Base-by-base conservation (phyloP, 2,888 invertebrate genomes). In the Enoplolaimus lenunculus region DNA sequence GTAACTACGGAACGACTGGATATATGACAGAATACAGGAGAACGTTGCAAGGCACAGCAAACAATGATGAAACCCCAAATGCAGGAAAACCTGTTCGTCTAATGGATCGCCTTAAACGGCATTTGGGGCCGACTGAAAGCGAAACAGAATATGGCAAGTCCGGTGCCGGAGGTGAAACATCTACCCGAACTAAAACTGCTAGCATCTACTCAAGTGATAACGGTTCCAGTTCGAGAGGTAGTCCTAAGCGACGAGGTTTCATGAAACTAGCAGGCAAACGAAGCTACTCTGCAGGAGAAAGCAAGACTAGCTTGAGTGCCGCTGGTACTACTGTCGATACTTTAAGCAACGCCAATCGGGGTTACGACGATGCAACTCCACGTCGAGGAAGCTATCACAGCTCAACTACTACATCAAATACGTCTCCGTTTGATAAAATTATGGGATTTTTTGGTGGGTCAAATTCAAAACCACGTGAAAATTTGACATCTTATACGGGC, bases 391-490 rank as follows among this genome's bases (percentile, higher is more conserved):
- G 31, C 16, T 62, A 62, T 33, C 7, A 7, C n/a, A n/a, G n/a
- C n/a, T n/a, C n/a, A n/a, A 62, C 64, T n/a, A 7, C 31, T 30
- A 7, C 64, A 16, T 7, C 64, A 7, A 33, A 33, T 62, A 7
- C 26, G 7, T 77, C 78, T 0, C 79, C 79, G 21, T 76, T 80
- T 70, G 79, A 79, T 66, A 75, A 77, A 59, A 77, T 80, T 71
- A 79, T 79, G 73, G 76, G 75, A 28, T 68, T 72, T 60, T 72
- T 72, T 26, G 64, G 64, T 7, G n/a, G n/a, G n/a, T n/a, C n/a
- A n/a, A 29, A 33, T 13, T 30, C 64, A 7, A 62, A 62, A 26
- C 28, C 30, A 30, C 64, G 64, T 7, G 64, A 62, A 62, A 62
- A 33, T n/a, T 33, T 62, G 26, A 62, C 64, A n/a, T n/a, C n/a